phyloP scores from a whole-genome alignment of 1,140 invertebrate genomes.

The Rhyzopertha dominica region DNA sequence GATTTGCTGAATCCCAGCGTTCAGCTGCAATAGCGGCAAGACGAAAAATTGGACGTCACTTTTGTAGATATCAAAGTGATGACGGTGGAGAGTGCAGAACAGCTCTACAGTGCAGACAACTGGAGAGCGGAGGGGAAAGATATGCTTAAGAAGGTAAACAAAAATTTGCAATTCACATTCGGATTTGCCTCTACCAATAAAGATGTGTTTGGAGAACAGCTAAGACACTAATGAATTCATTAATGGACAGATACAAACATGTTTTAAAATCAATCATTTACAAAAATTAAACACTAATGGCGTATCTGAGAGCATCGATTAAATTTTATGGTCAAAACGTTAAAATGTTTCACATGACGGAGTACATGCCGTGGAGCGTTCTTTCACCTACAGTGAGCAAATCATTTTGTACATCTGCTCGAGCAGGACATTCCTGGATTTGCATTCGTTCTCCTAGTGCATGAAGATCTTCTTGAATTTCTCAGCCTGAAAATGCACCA shows the following conservation, averaged over 20 bases:
- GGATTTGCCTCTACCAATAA: too few relatives aligned
- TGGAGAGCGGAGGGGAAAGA: too few relatives aligned
- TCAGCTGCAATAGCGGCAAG: conserved; percentile 77
- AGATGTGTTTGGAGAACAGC: too few relatives aligned
- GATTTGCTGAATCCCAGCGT: conserved; percentile 79
- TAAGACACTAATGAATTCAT: too few relatives aligned
- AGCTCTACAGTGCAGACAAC: too few relatives aligned
- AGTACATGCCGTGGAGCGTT: conserved; percentile 45
- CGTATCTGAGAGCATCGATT: too few relatives aligned
- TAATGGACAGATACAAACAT: too few relatives aligned
- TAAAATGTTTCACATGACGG: conserved; percentile 51
- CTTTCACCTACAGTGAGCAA: conserved; percentile 25
- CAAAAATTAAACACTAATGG: too few relatives aligned
- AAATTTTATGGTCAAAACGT: too few relatives aligned
- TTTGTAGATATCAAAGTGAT: conserved; percentile 80
- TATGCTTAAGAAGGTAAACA: too few relatives aligned
- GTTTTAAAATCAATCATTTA: too few relatives aligned
- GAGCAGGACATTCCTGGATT: conserved; percentile 24
- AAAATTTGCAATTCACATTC: too few relatives aligned
- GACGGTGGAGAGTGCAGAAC: conserved; percentile 68
- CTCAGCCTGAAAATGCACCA: conserved; percentile 22
- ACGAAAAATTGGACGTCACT: conserved; percentile 74
- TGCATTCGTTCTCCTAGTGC: conserved; percentile 27
- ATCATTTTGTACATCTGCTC: conserved; percentile 25
- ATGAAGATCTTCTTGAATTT: conserved; percentile 21